These are phyloP conservation scores for Tragelaphus scriptus DNA, from an alignment of 2,113 vertebrate species.

Conservation along the genomic window DNA sequence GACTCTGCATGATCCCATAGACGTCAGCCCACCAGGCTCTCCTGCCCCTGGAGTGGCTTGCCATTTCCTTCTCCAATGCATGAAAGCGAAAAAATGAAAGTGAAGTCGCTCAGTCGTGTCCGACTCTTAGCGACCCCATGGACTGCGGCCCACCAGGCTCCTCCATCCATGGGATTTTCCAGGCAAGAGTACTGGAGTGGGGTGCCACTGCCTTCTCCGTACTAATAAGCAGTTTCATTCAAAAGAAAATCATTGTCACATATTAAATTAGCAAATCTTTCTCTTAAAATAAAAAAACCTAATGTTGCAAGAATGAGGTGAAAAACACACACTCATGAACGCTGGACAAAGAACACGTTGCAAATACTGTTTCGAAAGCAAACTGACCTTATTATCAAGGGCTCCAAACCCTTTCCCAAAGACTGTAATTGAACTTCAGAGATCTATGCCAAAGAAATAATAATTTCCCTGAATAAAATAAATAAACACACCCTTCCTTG, in stretches of 20 bases:
- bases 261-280: background rate
- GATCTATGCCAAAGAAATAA: conserved; percentile 9
- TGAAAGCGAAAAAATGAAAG: too few relatives aligned
- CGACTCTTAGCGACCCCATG: too few relatives aligned
- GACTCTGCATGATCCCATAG: too few relatives aligned
- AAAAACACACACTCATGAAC: background rate
- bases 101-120: too few relatives aligned
- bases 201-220: too few relatives aligned
- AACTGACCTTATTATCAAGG: background rate
- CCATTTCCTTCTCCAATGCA: too few relatives aligned
- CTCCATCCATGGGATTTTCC: too few relatives aligned
- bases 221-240: background rate
- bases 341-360: background rate
- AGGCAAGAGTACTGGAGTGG: too few relatives aligned
- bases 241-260: background rate
- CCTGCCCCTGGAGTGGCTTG: too few relatives aligned
- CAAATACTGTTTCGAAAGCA: background rate
- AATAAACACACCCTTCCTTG: background rate
- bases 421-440: background rate
- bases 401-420: background rate
- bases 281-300: background rate
- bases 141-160: too few relatives aligned
- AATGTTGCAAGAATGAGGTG: background rate
- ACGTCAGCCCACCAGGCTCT: too few relatives aligned
- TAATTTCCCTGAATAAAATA: background rate